Conservation (phyloP, 2,113 vertebrate species). For the Pterophyllum scalare region DNA sequence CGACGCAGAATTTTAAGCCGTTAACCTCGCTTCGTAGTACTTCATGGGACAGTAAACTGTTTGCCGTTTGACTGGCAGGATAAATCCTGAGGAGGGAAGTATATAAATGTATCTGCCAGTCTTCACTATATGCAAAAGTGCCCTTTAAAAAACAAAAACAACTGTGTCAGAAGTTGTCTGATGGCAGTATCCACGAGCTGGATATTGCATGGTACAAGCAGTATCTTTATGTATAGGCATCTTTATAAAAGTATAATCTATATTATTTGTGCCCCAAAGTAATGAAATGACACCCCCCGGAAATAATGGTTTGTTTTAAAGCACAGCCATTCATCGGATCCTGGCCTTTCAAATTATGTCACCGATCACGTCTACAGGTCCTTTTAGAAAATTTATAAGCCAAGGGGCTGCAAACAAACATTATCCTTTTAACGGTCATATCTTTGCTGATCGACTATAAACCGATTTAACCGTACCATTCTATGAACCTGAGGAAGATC, state of each 20-base stretch:
- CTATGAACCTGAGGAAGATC: not conserved
- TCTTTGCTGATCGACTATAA: not conserved
- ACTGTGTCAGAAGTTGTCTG: not conserved
- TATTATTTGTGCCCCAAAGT: not conserved
- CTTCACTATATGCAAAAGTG: not conserved
- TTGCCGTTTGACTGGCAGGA: not conserved
- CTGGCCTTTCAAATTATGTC: not conserved
- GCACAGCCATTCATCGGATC: not conserved
- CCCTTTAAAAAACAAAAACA: not conserved
- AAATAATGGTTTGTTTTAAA: not conserved
- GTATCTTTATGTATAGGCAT: not conserved
- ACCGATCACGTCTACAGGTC: not conserved
- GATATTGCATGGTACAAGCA: not conserved
- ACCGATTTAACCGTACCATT: not conserved
- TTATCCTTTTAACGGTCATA: not conserved
- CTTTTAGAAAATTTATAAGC: not conserved
- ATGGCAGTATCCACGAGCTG: not conserved
- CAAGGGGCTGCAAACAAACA: not conserved
- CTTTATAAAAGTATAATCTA: not conserved
- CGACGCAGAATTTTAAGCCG: too few relatives aligned
- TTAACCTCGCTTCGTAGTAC: too few relatives aligned
- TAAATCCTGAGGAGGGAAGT: not conserved
- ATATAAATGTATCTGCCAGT: not conserved
- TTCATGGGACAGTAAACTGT: not conserved
- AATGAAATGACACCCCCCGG: not conserved